A percentile compares a stretch with the other conserved stretches of the same genome.
Evolutionary conservation across 2,797 vertebrate genomes (phyloP).

Genomic region (Eutrigla gurnardus): DNA sequence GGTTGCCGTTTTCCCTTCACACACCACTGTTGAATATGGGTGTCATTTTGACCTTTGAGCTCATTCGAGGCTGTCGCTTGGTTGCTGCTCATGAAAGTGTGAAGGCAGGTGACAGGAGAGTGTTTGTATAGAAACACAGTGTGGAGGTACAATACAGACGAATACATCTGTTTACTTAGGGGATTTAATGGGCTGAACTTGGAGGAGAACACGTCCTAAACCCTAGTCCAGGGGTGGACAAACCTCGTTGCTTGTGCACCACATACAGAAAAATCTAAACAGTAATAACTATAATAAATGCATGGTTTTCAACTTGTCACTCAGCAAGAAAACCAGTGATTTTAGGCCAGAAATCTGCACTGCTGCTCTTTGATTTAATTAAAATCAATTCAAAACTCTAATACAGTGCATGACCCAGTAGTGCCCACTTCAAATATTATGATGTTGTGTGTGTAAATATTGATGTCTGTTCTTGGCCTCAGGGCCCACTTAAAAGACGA

Average conservation of each 20-base stretch:
- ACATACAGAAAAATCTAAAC: background rate
- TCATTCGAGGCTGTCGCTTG: conserved; percentile 29
- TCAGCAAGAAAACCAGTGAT: background rate
- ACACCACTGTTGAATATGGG: conserved; percentile 15
- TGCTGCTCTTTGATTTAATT: no score
- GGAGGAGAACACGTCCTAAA: conserved; percentile 53
- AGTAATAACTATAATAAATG: background rate
- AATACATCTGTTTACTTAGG: conserved; percentile 12
- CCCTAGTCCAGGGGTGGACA: background rate
- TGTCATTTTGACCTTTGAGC: conserved; percentile 64
- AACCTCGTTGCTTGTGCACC: background rate
- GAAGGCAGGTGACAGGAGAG: background rate
- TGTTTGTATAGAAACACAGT: conserved; percentile 37
- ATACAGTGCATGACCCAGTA: background rate
- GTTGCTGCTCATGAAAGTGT: conserved; percentile 3
- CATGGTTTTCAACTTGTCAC: no score
- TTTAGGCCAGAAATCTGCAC: background rate
- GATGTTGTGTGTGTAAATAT: background rate
- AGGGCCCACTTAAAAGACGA: no score
- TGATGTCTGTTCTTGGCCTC: no score
- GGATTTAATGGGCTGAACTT: conserved; percentile 40
- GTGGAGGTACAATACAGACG: conserved; percentile 19
- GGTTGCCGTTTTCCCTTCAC: conserved; percentile 29
- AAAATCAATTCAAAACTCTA: no score
- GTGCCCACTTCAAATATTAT: background rate